These are phyloP conservation scores for Anomalospiza imberbis DNA, from an alignment of 2,797 vertebrate species.

Conservation along the genomic window DNA sequence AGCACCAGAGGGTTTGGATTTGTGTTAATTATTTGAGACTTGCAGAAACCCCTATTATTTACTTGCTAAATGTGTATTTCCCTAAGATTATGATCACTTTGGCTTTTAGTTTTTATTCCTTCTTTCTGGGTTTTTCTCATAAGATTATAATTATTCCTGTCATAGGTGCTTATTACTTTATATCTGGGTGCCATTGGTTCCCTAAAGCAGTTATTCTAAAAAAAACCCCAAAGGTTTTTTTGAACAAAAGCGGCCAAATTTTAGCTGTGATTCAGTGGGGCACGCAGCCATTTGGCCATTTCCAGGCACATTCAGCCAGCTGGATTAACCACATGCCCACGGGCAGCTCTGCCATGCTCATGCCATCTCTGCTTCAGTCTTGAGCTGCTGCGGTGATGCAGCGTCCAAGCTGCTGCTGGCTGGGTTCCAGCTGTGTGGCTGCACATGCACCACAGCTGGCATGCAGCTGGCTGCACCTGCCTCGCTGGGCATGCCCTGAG, in stretches of 20 bases:
- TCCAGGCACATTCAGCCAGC: neutral
- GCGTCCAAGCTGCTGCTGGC: conserved; percentile 10
- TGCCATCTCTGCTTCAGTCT: neutral
- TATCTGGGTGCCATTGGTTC: neutral
- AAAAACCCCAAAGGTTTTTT: neutral
- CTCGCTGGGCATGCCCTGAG: neutral
- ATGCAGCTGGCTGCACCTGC: conserved; percentile 38
- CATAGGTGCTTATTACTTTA: neutral
- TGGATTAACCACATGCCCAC: conserved; percentile 23
- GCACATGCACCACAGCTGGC: neutral
- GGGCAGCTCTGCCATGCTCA: conserved; percentile 7
- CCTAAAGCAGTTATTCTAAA: neutral
- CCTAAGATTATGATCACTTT: conserved; percentile 23
- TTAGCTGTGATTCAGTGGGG: neutral
- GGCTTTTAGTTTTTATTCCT: neutral
- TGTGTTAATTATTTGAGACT: conserved; percentile 59
- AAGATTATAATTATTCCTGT: conserved; percentile 9
- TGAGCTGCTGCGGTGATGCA: neutral
- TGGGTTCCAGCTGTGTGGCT: neutral
- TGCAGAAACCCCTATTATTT: conserved; percentile 52
- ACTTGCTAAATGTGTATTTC: conserved; percentile 57
- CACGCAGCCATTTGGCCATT: neutral
- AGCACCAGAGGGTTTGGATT: conserved; percentile 58
- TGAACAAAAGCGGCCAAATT: neutral
- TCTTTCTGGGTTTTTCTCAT: neutral